These are phyloP conservation scores for Neoitamus cyanurus DNA, from an alignment of 2,888 invertebrate species.

Conservation along the genomic window DNA sequence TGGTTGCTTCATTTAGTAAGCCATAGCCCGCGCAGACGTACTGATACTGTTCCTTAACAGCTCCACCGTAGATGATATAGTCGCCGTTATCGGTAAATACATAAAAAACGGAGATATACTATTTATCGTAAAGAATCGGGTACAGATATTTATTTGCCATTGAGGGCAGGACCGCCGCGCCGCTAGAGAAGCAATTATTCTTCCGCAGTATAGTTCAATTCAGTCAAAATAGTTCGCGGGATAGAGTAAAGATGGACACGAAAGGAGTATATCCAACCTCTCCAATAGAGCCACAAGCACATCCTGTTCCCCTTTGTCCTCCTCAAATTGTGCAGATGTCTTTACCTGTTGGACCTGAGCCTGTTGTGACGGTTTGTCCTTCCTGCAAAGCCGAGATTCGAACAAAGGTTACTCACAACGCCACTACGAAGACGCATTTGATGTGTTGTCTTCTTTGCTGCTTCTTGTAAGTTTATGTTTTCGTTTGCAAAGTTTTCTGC, in stretches of 20 bases:
- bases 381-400: neutral
- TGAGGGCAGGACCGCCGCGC: no score
- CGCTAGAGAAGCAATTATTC: neutral
- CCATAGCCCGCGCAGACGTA: no score
- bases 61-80: neutral
- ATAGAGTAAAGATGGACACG: neutral
- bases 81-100: neutral
- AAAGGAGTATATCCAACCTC: neutral
- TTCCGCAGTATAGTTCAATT: neutral
- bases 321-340: neutral
- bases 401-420: neutral
- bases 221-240: neutral
- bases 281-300: neutral
- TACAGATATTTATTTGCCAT: neutral
- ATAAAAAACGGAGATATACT: neutral
- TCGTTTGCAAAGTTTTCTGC: neutral
- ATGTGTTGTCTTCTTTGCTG: neutral
- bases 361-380: neutral
- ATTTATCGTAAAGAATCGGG: neutral
- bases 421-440: conserved; percentile 12
- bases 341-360: conserved; percentile 3
- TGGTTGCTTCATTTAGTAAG: neutral
- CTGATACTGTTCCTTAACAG: neutral
- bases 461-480: conserved; percentile 7
- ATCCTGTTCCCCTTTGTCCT: no score